phyloP scores from a whole-genome alignment of 2,888 invertebrate genomes.

The Asteroscopus sphinx region DNA sequence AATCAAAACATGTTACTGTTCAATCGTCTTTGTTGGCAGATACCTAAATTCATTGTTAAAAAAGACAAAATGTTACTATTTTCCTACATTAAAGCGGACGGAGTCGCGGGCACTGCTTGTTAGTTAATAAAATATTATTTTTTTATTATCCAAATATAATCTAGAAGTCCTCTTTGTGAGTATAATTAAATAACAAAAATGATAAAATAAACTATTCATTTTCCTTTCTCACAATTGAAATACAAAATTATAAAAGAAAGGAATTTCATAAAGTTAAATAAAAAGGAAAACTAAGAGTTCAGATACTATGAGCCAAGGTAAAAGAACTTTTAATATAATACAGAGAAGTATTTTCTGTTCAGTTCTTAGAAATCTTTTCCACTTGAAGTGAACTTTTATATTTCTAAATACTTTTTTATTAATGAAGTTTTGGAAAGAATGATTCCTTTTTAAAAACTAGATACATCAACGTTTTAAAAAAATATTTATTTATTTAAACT shows the following conservation, averaged over 20 bases:
- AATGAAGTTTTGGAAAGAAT: background rate
- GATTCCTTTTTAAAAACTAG: too few relatives aligned
- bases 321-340: slow-evolving; percentile 30
- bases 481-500: too few relatives aligned
- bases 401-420: slow-evolving; percentile 10
- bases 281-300: slow-evolving; percentile 20
- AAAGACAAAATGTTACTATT: too few relatives aligned
- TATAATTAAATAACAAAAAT: slow-evolving; percentile 1
- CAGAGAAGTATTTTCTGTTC: slow-evolving; percentile 12
- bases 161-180: background rate
- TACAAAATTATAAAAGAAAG: slow-evolving; percentile 20
- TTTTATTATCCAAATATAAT: too few relatives aligned
- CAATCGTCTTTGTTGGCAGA: too few relatives aligned
- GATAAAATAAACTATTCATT: slow-evolving; percentile 2
- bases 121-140: too few relatives aligned
- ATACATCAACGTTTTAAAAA: too few relatives aligned
- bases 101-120: too few relatives aligned
- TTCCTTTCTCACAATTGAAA: background rate
- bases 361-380: slow-evolving; percentile 12
- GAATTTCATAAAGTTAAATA: slow-evolving; percentile 17
- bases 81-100: too few relatives aligned
- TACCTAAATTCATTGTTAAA: too few relatives aligned
- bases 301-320: slow-evolving; percentile 12
- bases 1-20: too few relatives aligned
- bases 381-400: background rate